These are phyloP conservation scores for Eulemur mongoz DNA, from an alignment of 2,797 vertebrate genomes.

Conservation along the genomic window DNA sequence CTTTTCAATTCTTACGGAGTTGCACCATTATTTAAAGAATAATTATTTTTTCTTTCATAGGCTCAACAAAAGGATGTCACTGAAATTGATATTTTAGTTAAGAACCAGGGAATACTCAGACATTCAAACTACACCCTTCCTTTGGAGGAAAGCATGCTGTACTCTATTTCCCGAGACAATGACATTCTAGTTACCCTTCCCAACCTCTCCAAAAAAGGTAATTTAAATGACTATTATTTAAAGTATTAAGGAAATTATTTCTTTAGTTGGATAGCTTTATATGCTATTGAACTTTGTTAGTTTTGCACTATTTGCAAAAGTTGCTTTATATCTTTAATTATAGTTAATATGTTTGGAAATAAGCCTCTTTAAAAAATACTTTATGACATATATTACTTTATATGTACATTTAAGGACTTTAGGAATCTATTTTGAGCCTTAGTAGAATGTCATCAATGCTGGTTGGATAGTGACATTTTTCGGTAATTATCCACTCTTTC, in stretches of 20 bases:
- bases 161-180: conserved; percentile 89
- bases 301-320: neutral
- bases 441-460: neutral
- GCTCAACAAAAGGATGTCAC: conserved; percentile 93
- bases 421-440: neutral
- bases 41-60: conserved; percentile 82
- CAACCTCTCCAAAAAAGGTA: conserved; percentile 90
- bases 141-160: conserved; percentile 93
- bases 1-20: neutral
- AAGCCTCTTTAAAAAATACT: conserved; percentile 15
- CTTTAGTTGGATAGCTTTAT: neutral
- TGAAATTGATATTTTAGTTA: conserved; percentile 94
- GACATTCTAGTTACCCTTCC: conserved; percentile 92
- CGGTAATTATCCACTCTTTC: neutral
- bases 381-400: neutral
- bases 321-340: neutral
- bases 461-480: neutral
- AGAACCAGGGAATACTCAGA: conserved; percentile 89
- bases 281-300: neutral
- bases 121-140: conserved; percentile 91
- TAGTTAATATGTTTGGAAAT: conserved; percentile 25
- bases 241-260: neutral
- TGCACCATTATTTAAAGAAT: conserved; percentile 3
- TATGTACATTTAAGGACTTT: neutral
- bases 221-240: conserved; percentile 15